Evolutionary conservation across 2,888 invertebrate species (phyloP), one percentile per base, ranked within the genome.

Genomic region (Baronia brevicornis): DNA sequence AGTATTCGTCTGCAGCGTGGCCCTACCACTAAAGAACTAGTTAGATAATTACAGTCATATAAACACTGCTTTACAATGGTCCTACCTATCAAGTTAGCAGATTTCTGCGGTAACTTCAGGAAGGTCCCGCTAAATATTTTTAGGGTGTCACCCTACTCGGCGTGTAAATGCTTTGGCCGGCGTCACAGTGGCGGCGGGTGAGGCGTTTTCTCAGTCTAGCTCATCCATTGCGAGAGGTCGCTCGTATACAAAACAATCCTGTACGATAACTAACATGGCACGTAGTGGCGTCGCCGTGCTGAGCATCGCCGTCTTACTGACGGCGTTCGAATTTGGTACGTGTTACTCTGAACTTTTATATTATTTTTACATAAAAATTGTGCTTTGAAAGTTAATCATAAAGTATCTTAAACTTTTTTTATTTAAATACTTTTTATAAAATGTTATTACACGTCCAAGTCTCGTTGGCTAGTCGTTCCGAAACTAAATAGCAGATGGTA

Each of bases 301-400:
- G 34, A 65, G 61, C 51, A 41, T 80, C 29, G 71, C 64, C 39
- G 59, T 78, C 25, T 46, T 82, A 22, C 46, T 82, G 51, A 77
- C 80, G 8, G 50, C 74, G 22, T 54, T 82, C 25, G 71, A 79
- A 56, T 52, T 74, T 28, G 82, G 82, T 82, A 66, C 19, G 80
- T 70, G 46, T 10, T 29, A 23, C 33, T 38, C 43, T 36, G 32
- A 5, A 26, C 24, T 33, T 36, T 38, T 18, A 29, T 26, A 20
- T 6, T 29, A 10, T 15, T 18, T n/a, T n/a, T n/a, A n/a, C n/a
- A n/a, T n/a, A n/a, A n/a, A n/a, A n/a, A n/a, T n/a, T n/a, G n/a
- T n/a, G n/a, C n/a, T n/a, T n/a, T n/a, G n/a, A n/a, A 2, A n/a
- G 10, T 5, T 10, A 10, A 8, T 10, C 5, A 15, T 1, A 2